phyloP scores from a whole-genome alignment of 2,888 invertebrate species.

The Zhengitettix transpicula region DNA sequence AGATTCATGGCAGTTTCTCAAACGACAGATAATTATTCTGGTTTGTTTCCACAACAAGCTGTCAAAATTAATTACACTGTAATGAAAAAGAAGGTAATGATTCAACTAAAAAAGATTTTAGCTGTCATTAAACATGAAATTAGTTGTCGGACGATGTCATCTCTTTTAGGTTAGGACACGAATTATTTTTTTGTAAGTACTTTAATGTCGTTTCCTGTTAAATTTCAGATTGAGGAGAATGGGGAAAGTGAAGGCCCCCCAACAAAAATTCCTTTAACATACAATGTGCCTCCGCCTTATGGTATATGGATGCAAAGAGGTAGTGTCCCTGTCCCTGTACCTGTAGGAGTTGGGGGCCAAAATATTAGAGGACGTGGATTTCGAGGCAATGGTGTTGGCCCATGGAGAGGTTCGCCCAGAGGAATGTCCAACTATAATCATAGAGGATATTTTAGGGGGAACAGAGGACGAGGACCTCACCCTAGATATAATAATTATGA shows the following conservation, averaged over 20 bases:
- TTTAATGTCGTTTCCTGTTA: too few relatives aligned
- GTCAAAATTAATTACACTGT: not conserved
- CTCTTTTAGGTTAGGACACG: too few relatives aligned
- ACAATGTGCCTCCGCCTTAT: not conserved
- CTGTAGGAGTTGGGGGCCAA: too few relatives aligned
- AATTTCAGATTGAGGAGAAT: slow-evolving; percentile 1
- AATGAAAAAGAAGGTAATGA: not conserved
- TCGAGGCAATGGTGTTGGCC: not conserved
- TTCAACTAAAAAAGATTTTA: not conserved
- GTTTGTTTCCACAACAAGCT: too few relatives aligned
- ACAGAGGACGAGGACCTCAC: not conserved
- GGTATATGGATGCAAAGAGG: not conserved
- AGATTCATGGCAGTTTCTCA: too few relatives aligned
- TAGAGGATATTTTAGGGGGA: not conserved
- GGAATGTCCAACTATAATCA: slow-evolving; percentile 1
- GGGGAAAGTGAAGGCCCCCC: not conserved
- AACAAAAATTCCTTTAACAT: not conserved
- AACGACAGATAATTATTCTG: not conserved
- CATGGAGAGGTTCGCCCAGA: slow-evolving; percentile 1
- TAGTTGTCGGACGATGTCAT: too few relatives aligned
- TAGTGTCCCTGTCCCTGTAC: not conserved
- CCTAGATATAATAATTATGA: not conserved
- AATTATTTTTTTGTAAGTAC: too few relatives aligned
- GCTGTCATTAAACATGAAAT: too few relatives aligned
- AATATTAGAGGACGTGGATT: not conserved